Evolutionary conservation across 92 coral and sea anemone species (phyloP), one percentile per base, ranked within the genome.

Genomic region (Metridium senile): DNA sequence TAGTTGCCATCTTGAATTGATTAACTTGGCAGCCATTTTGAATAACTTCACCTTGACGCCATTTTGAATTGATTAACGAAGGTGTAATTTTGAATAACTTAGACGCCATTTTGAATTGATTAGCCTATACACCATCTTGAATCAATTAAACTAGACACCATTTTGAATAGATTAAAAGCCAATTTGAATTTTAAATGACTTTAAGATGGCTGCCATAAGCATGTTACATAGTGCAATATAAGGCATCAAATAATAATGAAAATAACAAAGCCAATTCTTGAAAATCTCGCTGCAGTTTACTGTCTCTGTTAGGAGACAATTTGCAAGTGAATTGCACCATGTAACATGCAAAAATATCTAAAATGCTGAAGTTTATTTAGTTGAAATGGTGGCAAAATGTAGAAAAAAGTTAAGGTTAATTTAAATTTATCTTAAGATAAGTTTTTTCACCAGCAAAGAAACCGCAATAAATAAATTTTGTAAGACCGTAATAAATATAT

Each of bases 401-500:
- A 54, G 4, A 54, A 6, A 10, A 59, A 59, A 7, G 30, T 59
- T 10, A 59, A 23, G 66, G 61, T 54, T 59, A 25, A 27, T 63
- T 28, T 13, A 22, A 30, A 6, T 39, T 63, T 28, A 28, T 27
- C 77, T 65, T 53, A 72, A 72, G 77, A 32, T 30, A 20, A 56
- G 61, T 51, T 29, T 54, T 72, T 72, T 72, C 77, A 72, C 77
- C 77, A 72, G 77, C 77, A 56, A 72, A 72, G 69, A 28, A 63
- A 63, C 69, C 28, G n/a, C n/a, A n/a, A n/a, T n/a, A n/a, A n/a
- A n/a, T n/a, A n/a, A n/a, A n/a, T n/a, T n/a, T n/a, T 39, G 49
- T 4, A 39, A 4, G 49, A 13, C 49, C 49, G 13, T 39, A 39
- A 39, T 39, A 39, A 39, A n/a, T n/a, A n/a, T n/a, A n/a, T n/a